Evolutionary conservation across 2,797 vertebrate genomes (phyloP).

Genomic region (Chelon auratus): DNA sequence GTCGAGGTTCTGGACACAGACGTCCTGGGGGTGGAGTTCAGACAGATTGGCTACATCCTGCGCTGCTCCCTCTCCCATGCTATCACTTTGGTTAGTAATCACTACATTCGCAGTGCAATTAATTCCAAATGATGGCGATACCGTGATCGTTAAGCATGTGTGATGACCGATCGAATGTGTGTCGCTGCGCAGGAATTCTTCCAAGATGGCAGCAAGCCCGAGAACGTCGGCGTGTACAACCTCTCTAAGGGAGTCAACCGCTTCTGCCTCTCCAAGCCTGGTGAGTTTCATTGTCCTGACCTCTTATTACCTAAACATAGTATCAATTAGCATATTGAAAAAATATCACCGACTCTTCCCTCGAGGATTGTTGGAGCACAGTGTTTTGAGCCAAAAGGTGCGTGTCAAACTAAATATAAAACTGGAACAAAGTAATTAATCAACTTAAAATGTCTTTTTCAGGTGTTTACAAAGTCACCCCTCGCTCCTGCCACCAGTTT

Average conservation of each 20-base stretch:
- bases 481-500: conserved; percentile 98
- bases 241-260: conserved; percentile 98
- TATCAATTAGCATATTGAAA: conserved; percentile 55
- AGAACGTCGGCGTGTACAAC: conserved; percentile 98
- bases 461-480: conserved; percentile 99
- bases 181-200: conserved; percentile 92
- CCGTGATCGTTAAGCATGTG: not conserved
- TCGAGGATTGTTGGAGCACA: conserved; percentile 30
- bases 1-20: conserved; percentile 92
- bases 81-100: conserved; percentile 92
- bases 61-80: conserved; percentile 97
- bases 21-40: conserved; percentile 90
- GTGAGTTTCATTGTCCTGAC: conserved; percentile 77
- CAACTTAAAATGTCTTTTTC: conserved; percentile 55
- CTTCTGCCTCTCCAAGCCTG: conserved; percentile 98
- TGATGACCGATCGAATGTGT: not conserved
- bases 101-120: not conserved
- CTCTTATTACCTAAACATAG: conserved; percentile 60
- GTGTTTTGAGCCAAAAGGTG: conserved; percentile 51
- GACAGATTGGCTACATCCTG: conserved; percentile 98
- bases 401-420: conserved; percentile 64
- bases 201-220: conserved; percentile 96
- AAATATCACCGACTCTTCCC: conserved; percentile 40
- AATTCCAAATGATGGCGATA: too few relatives aligned
- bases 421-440: conserved; percentile 68